Conservation (phyloP, 2,797 vertebrate species). For the Etheostoma nigrum region DNA sequence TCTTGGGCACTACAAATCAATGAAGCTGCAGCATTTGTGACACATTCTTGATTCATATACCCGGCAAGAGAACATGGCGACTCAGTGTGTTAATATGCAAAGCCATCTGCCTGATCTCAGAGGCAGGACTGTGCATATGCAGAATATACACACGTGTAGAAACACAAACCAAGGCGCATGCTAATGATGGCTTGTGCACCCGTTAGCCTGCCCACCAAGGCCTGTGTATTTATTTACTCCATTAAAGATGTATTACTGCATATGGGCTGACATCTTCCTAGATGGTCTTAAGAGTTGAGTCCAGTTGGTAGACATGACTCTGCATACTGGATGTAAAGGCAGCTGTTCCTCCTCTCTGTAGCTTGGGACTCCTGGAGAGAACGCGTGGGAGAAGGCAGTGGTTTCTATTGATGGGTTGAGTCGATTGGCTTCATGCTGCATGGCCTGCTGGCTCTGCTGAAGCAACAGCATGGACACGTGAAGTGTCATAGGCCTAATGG, state of each 20-base stretch:
- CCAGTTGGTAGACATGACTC: neutral
- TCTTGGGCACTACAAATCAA: neutral
- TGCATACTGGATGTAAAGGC: neutral
- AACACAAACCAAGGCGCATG: slow-evolving; percentile 13
- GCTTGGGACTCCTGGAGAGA: slow-evolving; percentile 14
- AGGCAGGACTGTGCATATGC: slow-evolving; percentile 50
- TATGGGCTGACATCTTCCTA: slow-evolving; percentile 14
- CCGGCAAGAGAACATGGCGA: neutral
- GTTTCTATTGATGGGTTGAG: slow-evolving; percentile 34
- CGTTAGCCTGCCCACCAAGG: neutral
- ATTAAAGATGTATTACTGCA: slow-evolving; percentile 44
- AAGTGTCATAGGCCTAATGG: neutral
- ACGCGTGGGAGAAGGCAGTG: neutral
- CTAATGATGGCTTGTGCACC: slow-evolving; percentile 21
- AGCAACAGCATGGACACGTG: slow-evolving; percentile 16
- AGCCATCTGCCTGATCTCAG: slow-evolving; percentile 42
- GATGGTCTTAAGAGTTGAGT: slow-evolving; percentile 14
- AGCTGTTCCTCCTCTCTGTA: slow-evolving; percentile 5
- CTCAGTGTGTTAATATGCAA: slow-evolving; percentile 48
- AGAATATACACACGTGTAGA: slow-evolving; percentile 24
- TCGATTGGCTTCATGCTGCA: slow-evolving; percentile 22
- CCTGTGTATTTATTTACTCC: slow-evolving; percentile 33
- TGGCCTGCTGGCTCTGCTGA: slow-evolving; percentile 15
- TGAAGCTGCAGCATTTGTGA: slow-evolving; percentile 12
- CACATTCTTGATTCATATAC: slow-evolving; percentile 3